A percentile compares a stretch with the other conserved stretches of the same genome.
Evolutionary conservation across 2,113 vertebrate genomes (phyloP).

Genomic region (Pedetes capensis): DNA sequence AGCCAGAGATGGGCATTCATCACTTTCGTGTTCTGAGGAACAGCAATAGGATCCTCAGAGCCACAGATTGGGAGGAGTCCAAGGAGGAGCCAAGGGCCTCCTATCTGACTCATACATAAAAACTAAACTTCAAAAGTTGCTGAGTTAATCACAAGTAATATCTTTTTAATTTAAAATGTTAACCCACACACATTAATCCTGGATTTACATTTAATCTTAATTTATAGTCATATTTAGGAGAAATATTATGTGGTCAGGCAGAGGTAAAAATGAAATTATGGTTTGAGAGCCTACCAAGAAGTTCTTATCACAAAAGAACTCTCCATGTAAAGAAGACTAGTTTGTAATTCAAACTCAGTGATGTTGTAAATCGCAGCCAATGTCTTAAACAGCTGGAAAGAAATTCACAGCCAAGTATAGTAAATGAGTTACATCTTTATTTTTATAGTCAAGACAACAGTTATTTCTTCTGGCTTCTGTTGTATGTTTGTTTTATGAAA

Average conservation of each 20-base stretch:
- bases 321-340: not conserved
- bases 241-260: not conserved
- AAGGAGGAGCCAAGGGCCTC: not conserved
- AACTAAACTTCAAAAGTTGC: not conserved
- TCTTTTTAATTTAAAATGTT: not conserved
- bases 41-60: not conserved
- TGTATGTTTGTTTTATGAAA: not conserved
- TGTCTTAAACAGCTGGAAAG: not conserved
- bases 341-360: not conserved
- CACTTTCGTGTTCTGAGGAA: not conserved
- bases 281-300: not conserved
- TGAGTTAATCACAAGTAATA: not conserved
- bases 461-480: too few relatives aligned
- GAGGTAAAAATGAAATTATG: not conserved
- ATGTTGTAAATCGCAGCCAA: too few relatives aligned
- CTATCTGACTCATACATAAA: not conserved
- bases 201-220: not conserved
- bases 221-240: not conserved
- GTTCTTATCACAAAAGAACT: not conserved
- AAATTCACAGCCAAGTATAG: not conserved
- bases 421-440: not conserved
- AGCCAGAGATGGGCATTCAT: not conserved
- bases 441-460: not conserved
- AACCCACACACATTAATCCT: not conserved
- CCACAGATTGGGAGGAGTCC: not conserved